phyloP scores from a whole-genome alignment of 2,113 vertebrate species.

The Semnornis frantzii region DNA sequence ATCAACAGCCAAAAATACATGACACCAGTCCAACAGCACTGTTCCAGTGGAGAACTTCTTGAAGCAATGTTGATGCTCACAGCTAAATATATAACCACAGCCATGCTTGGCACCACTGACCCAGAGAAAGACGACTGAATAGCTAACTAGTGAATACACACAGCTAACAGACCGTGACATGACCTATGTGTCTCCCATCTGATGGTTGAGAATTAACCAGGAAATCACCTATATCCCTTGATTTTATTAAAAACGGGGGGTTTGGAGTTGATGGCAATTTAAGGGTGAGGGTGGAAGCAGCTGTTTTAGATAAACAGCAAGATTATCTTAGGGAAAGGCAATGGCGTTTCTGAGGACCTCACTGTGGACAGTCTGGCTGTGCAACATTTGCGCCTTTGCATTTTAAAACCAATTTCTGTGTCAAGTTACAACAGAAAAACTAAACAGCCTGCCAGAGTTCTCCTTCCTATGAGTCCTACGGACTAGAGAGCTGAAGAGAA shows the following conservation, averaged over 20 bases:
- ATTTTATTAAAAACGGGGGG: not conserved
- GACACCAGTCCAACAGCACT: not conserved
- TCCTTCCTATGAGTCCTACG: constrained; percentile 1
- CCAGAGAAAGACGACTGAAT: constrained; percentile 30
- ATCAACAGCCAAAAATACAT: not conserved
- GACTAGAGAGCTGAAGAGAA: not conserved
- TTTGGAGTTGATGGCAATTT: not conserved
- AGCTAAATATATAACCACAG: constrained; percentile 45
- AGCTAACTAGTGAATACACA: constrained; percentile 45
- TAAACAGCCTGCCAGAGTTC: constrained; percentile 14
- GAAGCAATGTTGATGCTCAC: not conserved
- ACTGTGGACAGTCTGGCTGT: constrained; percentile 25
- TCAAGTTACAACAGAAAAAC: constrained; percentile 29
- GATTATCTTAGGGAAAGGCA: not conserved
- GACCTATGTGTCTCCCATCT: constrained; percentile 7
- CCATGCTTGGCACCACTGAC: constrained; percentile 41
- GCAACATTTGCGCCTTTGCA: not conserved
- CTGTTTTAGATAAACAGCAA: constrained; percentile 29
- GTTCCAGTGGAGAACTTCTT: not conserved
- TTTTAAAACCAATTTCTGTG: constrained; percentile 54
- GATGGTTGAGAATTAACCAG: constrained; percentile 43
- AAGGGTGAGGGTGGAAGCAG: not conserved
- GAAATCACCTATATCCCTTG: constrained; percentile 6
- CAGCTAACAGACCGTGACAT: constrained; percentile 3
- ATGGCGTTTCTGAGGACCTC: constrained; percentile 34